These are phyloP conservation scores for Darevskia nairensis DNA, from an alignment of 2,797 vertebrate genomes.

Conservation along the genomic window DNA sequence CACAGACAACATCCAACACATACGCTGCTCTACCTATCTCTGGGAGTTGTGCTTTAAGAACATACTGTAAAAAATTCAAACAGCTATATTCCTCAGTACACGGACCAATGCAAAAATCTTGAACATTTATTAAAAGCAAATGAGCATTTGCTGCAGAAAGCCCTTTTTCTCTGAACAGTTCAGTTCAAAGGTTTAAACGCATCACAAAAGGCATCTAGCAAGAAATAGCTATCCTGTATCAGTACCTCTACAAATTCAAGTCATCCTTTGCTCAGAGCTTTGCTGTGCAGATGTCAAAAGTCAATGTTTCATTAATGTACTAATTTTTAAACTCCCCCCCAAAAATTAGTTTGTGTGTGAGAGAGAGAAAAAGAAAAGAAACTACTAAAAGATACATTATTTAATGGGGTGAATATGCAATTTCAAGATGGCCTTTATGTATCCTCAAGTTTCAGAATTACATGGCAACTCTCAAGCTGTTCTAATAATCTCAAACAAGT, in stretches of 20 bases:
- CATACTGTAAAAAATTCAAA: background rate
- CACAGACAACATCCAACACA: background rate
- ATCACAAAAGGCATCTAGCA: background rate
- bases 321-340: background rate
- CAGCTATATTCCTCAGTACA: background rate
- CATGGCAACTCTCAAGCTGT: background rate
- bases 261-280: background rate
- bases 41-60: background rate
- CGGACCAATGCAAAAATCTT: background rate
- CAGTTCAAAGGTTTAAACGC: conserved; percentile 1
- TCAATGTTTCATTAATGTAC: background rate
- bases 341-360: background rate
- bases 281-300: background rate
- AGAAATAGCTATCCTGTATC: background rate
- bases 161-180: background rate
- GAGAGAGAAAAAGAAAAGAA: background rate
- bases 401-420: background rate
- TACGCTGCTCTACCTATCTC: background rate
- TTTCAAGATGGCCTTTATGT: background rate
- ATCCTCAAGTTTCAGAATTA: background rate
- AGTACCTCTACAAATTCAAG: background rate
- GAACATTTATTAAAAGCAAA: background rate
- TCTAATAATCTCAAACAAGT: background rate
- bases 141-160: background rate
- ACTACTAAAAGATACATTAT: background rate